A percentile compares a stretch with the other conserved stretches of the same genome.
Conservation (phyloP, 1,140 invertebrate genomes). For the Metopolophium dirhodum region DNA sequence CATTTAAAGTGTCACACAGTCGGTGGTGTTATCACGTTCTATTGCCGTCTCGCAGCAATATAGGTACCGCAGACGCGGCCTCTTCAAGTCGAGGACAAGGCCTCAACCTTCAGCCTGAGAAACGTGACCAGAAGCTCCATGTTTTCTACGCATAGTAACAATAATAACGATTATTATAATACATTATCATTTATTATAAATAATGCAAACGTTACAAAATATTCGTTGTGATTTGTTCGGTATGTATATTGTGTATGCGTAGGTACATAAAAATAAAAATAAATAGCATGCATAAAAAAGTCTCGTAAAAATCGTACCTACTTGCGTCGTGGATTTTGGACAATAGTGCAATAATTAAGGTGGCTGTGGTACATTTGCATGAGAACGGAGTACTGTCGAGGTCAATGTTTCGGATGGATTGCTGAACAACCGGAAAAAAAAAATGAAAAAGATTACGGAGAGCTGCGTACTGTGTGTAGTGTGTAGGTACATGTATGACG, state of each 20-base stretch:
- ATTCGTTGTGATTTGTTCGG: not conserved
- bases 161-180: conserved; percentile 55
- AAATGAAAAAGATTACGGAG: conserved; percentile 28
- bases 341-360: conserved; percentile 56
- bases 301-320: conserved; percentile 21
- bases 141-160: conserved; percentile 32
- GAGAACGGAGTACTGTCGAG: conserved; percentile 52
- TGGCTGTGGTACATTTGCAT: conserved; percentile 50
- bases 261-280: not conserved
- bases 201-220: conserved; percentile 35
- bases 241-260: too few species aligned
- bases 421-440: conserved; percentile 55
- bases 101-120: conserved; percentile 37
- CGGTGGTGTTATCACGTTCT: conserved; percentile 56
- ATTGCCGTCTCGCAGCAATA: not conserved
- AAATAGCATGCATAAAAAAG: not conserved
- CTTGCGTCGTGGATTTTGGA: conserved; percentile 29
- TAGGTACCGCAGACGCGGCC: conserved; percentile 27
- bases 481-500: conserved; percentile 3
- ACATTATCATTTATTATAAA: conserved; percentile 45
- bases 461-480: not conserved
- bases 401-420: conserved; percentile 56
- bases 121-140: conserved; percentile 54
- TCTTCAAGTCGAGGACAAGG: conserved; percentile 56
- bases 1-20: conserved; percentile 55